Evolutionary conservation across 2,797 vertebrate genomes (phyloP), one percentile per base, ranked within the genome.

Genomic region (Sylvilagus floridanus): DNA sequence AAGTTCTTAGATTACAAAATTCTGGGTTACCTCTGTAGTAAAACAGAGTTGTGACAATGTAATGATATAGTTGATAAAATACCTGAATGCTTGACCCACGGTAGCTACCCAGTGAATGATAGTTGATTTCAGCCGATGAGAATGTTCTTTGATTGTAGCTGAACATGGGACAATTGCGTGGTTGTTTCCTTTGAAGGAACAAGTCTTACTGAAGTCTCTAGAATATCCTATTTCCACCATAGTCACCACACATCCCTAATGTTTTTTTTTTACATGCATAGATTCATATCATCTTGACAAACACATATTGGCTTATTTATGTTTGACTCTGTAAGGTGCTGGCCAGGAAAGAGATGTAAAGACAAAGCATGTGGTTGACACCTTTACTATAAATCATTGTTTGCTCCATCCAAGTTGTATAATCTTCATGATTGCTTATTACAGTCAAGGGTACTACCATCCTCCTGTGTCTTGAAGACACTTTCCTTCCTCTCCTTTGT

Each of bases 281-380:
- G 37, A 65, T 47, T 84, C 42, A 9, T 24, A 54, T 81, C 32
- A 85, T 52, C 83, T 88, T 14, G 87, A 30, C 42, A 69, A 93
- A 60, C 4, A 28, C 37, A 68, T 96, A 52, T 66, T 78, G 65
- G 66, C 63, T 92, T 52, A 57, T 47, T 83, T 89, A 21, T 90
- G 54, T 79, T 22, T 37, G 10, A 75, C 37, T 92, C 52, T 84
- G 21, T 72, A 30, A 75, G 52, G 22, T 28, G 7, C 16, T 92
- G 7, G 65, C 22, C 90, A 12, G 14, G 54, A 83, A 22, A 4
- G 9, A 7, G 2, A 30, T 47, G 24, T 77, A 77, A 90, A 89
- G 63, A 87, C 21, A 84, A 86, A 76, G 28, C 5, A 81, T 26
- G 16, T 11, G 12, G 4, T 87, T 90, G n/a, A 32, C 24, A 17